Conservation (phyloP, 1,140 invertebrate species). For the Drosophila lowei region DNA sequence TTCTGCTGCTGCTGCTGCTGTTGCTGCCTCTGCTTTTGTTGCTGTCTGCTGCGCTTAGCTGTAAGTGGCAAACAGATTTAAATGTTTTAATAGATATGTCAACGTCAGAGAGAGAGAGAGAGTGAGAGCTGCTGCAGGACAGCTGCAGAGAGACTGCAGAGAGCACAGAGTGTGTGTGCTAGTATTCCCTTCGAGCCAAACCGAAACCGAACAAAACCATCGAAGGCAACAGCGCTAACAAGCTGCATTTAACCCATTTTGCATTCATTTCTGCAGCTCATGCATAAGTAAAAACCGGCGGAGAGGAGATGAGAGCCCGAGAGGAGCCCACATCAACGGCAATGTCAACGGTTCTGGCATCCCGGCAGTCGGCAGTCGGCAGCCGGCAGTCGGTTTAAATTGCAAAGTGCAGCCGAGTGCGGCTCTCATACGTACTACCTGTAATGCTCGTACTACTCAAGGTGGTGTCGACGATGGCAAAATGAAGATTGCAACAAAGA, state of each 20-base stretch:
- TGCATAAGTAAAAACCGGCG: conserved; percentile 57
- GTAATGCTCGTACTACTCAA: conserved; percentile 30
- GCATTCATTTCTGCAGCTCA: conserved; percentile 50
- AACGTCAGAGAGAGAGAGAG: not conserved
- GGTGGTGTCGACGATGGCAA: conserved; percentile 50
- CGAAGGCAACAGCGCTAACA: conserved; percentile 52
- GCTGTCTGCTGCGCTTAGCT: conserved; percentile 49
- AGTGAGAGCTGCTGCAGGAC: not conserved
- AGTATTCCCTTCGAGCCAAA: not conserved
- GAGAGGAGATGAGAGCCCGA: not conserved
- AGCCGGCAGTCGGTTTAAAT: conserved; percentile 38
- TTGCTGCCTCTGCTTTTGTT: conserved; percentile 37
- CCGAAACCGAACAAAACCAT: conserved; percentile 10
- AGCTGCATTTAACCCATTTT: conserved; percentile 69
- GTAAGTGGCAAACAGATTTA: conserved; percentile 63
- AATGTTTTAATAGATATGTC: conserved; percentile 59
- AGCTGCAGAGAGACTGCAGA: not conserved
- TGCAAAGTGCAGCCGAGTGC: conserved; percentile 52
- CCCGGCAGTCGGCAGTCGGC: conserved; percentile 26
- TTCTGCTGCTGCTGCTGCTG: conserved; percentile 40
- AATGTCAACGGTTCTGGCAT: not conserved
- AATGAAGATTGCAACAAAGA: conserved; percentile 76
- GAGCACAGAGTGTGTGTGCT: too few relatives aligned
- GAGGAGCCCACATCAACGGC: not conserved
- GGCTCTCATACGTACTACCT: not conserved